Evolutionary conservation across 2,888 invertebrate species (phyloP).

Genomic region (Agriopis leucophaearia): DNA sequence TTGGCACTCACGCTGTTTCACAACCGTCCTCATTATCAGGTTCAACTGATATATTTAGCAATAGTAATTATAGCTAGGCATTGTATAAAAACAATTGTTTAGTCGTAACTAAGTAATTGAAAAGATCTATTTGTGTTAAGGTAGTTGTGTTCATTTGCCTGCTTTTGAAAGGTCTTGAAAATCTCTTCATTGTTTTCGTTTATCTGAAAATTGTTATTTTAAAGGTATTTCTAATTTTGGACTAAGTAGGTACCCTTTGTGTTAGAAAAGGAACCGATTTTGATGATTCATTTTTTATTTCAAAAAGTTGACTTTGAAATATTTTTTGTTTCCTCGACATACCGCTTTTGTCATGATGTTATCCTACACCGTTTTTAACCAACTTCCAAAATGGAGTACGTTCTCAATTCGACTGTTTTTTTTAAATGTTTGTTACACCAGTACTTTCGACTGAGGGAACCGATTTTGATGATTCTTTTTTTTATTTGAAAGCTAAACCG

Average conservation of each 20-base stretch:
- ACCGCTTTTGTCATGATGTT: no score
- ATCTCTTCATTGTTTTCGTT: neutral
- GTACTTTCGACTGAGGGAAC: no score
- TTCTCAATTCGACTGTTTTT: no score
- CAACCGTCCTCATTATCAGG: slow-evolving; percentile 15
- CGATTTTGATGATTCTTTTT: no score
- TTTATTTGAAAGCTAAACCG: no score
- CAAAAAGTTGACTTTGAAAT: no score
- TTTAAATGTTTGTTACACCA: no score
- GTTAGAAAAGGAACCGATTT: no score
- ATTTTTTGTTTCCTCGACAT: no score
- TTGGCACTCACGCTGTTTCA: slow-evolving; percentile 11
- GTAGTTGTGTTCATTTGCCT: neutral
- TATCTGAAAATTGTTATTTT: neutral
- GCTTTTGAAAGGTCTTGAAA: slow-evolving; percentile 1
- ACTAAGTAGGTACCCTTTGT: neutral
- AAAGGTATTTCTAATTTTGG: neutral
- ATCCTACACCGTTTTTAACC: no score
- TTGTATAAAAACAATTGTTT: slow-evolving; percentile 16
- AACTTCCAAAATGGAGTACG: no score
- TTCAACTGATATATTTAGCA: slow-evolving; percentile 12
- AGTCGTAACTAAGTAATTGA: slow-evolving; percentile 9
- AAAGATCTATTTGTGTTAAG: neutral
- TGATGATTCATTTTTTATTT: no score
- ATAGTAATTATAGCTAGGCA: neutral